These are phyloP conservation scores for Hirudinaria manillensis DNA, from an alignment of 2,888 invertebrate species.

Conservation along the genomic window DNA sequence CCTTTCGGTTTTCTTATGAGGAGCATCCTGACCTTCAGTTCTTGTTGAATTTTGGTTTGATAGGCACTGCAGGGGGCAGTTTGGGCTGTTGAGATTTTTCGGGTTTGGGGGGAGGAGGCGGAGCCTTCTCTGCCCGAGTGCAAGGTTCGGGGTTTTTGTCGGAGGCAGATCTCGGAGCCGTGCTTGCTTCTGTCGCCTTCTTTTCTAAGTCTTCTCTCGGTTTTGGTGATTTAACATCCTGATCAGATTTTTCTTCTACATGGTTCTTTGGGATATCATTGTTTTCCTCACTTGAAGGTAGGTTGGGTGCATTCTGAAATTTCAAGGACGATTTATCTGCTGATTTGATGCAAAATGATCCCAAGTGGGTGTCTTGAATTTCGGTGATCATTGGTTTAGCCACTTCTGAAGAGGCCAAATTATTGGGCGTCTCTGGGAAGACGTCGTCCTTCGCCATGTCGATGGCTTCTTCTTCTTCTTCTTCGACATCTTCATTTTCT, in stretches of 20 bases:
- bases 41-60: not conserved
- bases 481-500: not conserved
- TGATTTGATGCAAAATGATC: not conserved
- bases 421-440: not conserved
- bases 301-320: not conserved
- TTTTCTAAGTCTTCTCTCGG: no score
- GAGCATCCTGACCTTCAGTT: not conserved
- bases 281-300: no score
- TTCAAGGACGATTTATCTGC: not conserved
- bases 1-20: no score
- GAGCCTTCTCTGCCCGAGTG: not conserved
- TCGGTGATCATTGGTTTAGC: not conserved
- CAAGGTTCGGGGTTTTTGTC: no score
- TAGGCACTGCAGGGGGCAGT: not conserved
- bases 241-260: no score
- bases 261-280: no score
- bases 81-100: not conserved
- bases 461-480: not conserved
- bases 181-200: no score
- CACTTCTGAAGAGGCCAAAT: not conserved
- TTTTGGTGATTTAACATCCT: no score
- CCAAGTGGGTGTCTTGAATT: not conserved
- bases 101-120: not conserved
- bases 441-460: not conserved
- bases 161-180: no score